These are phyloP conservation scores for Troilus luridus DNA, from an alignment of 2,888 invertebrate genomes.

Conservation along the genomic window DNA sequence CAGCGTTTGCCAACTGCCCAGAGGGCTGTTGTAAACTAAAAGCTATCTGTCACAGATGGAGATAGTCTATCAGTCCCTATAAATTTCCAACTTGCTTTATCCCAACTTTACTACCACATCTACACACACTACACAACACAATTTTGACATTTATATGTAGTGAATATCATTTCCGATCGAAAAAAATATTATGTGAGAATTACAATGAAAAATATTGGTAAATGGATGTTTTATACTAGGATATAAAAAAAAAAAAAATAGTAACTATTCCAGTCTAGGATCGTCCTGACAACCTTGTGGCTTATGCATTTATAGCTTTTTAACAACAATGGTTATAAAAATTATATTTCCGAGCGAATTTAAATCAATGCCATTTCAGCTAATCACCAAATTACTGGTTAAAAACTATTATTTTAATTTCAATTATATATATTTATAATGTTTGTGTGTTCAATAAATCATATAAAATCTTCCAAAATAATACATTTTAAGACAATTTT, in stretches of 20 bases:
- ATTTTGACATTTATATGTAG: not conserved
- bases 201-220: not conserved
- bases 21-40: not conserved
- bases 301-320: not conserved
- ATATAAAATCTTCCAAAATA: no score
- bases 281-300: no score
- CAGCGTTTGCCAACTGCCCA: not conserved
- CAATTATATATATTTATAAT: no score
- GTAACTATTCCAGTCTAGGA: no score
- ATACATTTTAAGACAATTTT: no score
- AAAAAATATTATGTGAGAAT: not conserved
- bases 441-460: no score
- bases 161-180: not conserved
- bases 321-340: not conserved
- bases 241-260: no score
- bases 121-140: not conserved
- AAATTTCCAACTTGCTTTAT: slow-evolving; percentile 14
- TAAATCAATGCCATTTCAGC: not conserved
- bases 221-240: not conserved
- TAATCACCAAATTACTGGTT: no score
- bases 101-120: not conserved
- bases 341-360: not conserved
- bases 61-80: slow-evolving; percentile 7
- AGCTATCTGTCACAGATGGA: not conserved
- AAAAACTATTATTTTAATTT: no score